phyloP scores from a whole-genome alignment of 2,888 invertebrate species.

The Callimorpha dominula region DNA sequence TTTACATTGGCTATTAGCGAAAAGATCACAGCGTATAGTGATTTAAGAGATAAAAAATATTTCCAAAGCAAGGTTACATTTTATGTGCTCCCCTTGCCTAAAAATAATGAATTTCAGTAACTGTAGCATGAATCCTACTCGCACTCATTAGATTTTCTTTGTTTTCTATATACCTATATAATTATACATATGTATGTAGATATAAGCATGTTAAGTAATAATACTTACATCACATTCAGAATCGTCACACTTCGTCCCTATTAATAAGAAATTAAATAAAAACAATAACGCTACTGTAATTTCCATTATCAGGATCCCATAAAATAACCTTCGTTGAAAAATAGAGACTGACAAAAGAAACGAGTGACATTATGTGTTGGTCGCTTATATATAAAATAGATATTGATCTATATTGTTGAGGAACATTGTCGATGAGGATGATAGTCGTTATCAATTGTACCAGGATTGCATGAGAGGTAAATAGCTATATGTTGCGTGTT shows the following conservation, averaged over 20 bases:
- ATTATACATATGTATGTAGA: not conserved
- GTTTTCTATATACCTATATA: no score
- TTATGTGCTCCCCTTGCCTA: no score
- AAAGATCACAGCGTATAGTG: no score
- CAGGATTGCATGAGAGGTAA: constrained; percentile 45
- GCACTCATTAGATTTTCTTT: not conserved
- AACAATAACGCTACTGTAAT: constrained; percentile 24
- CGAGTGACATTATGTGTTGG: constrained; percentile 25
- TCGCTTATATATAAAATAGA: constrained; percentile 60
- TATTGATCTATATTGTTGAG: constrained; percentile 57
- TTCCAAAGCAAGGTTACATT: not conserved
- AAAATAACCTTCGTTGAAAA: constrained; percentile 33
- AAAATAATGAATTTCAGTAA: not conserved
- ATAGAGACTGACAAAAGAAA: constrained; percentile 23
- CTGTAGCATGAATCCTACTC: not conserved
- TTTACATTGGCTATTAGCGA: no score
- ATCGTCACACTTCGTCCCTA: constrained; percentile 31
- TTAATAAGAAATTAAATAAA: constrained; percentile 26
- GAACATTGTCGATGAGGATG: constrained; percentile 40
- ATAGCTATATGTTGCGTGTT: constrained; percentile 34
- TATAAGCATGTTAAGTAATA: not conserved
- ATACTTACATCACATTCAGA: constrained; percentile 10
- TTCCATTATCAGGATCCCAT: constrained; percentile 31
- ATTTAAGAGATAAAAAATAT: no score
- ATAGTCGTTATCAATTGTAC: constrained; percentile 33